Evolutionary conservation across 2,888 invertebrate genomes (phyloP).

Genomic region (Lagria hirta): DNA sequence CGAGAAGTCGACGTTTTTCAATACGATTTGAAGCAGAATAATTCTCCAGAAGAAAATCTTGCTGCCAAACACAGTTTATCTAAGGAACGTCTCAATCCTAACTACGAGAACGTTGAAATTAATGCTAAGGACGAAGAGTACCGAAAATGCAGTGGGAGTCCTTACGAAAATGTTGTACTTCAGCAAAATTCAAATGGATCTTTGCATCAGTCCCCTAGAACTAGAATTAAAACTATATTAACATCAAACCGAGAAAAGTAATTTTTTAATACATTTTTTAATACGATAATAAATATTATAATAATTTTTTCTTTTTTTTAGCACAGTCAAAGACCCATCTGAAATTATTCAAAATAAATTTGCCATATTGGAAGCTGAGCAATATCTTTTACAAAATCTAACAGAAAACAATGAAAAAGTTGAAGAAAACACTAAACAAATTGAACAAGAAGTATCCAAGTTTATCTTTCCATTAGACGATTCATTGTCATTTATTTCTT

Average conservation of each 20-base stretch:
- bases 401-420: conserved; percentile 12
- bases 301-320: conserved; percentile 33
- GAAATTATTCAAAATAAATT: conserved; percentile 57
- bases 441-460: conserved; percentile 50
- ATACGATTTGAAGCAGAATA: conserved; percentile 37
- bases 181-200: conserved; percentile 35
- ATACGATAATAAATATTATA: conserved; percentile 2
- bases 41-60: conserved; percentile 44
- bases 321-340: conserved; percentile 45
- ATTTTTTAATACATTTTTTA: too few relatives aligned
- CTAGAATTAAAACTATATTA: conserved; percentile 63
- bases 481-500: conserved; percentile 36
- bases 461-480: conserved; percentile 52
- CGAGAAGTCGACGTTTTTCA: conserved; percentile 39
- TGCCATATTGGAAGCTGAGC: conserved; percentile 50
- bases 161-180: conserved; percentile 63
- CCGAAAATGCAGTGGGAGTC: conserved; percentile 49
- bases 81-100: conserved; percentile 38
- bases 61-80: conserved; percentile 33
- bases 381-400: conserved; percentile 39
- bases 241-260: conserved; percentile 46
- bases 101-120: conserved; percentile 47
- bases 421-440: conserved; percentile 35
- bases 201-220: conserved; percentile 57
- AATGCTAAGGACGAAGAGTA: conserved; percentile 8